Evolutionary conservation across 2,797 vertebrate genomes (phyloP).

Genomic region (Chrysocyon brachyurus): DNA sequence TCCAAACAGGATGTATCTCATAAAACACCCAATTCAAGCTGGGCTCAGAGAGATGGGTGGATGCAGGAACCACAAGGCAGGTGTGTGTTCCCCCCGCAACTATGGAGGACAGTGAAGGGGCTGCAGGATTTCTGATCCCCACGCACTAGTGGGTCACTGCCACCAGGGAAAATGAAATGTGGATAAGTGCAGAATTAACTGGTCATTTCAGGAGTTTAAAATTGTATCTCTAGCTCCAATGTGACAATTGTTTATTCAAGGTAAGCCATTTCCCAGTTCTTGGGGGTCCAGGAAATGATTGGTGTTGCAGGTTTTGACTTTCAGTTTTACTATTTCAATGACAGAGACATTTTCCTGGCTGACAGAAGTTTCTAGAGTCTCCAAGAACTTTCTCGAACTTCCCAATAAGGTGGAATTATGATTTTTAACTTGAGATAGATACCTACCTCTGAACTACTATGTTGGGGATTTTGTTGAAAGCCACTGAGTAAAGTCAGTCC

Average conservation of each 20-base stretch:
- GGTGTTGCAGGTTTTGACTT: neutral
- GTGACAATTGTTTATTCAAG: neutral
- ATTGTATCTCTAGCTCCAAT: neutral
- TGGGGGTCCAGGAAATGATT: neutral
- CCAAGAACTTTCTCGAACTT: conserved; percentile 46
- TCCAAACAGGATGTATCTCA: neutral
- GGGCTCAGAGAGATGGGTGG: neutral
- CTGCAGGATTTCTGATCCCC: neutral
- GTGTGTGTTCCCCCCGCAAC: neutral
- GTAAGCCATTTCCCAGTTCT: neutral
- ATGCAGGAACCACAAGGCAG: neutral
- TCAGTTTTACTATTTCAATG: neutral
- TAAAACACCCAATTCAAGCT: neutral
- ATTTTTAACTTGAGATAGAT: conserved; percentile 1
- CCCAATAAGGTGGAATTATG: neutral
- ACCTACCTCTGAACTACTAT: neutral
- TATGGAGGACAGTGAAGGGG: neutral
- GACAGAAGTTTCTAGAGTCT: neutral
- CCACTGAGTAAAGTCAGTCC: conserved; percentile 1
- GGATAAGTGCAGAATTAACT: neutral
- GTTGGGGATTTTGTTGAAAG: neutral
- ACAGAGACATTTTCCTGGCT: neutral
- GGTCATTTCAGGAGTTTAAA: neutral
- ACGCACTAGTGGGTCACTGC: neutral
- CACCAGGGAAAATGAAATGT: neutral